phyloP scores from a whole-genome alignment of 1,140 invertebrate species.

The Bombus superbus region DNA sequence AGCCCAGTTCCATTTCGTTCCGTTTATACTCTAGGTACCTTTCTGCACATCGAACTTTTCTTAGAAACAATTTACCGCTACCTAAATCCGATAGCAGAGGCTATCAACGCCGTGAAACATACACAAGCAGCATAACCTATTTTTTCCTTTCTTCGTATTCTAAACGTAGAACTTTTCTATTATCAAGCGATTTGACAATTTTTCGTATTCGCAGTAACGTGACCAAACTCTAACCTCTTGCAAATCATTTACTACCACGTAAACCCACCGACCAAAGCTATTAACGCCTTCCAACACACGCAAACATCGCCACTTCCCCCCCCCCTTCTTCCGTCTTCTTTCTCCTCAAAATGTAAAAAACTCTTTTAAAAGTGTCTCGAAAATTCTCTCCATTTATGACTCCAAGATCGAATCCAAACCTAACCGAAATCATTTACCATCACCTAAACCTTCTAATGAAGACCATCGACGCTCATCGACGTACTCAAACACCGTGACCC shows the following conservation, averaged over 20 bases:
- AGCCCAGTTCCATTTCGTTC: slow-evolving; percentile 1
- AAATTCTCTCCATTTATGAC: no score
- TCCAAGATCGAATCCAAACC: no score
- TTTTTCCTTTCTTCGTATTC: not conserved
- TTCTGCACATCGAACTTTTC: slow-evolving; percentile 16
- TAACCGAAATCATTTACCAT: no score
- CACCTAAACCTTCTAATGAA: no score
- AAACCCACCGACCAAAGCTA: not conserved
- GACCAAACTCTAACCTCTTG: no score
- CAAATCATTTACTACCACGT: no score
- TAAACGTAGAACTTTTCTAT: no score
- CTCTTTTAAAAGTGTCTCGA: no score
- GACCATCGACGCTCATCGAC: no score
- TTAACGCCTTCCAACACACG: not conserved
- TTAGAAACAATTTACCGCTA: not conserved
- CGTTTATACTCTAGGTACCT: not conserved
- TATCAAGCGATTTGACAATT: no score
- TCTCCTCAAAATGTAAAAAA: not conserved
- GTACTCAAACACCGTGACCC: not conserved
- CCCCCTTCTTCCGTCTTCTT: not conserved
- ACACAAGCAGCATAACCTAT: not conserved
- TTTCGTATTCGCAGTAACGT: no score
- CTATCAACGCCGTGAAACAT: not conserved
- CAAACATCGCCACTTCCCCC: no score
- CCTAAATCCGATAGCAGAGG: not conserved